Percentiles rank a stretch among this genome's conserved stretches.
These are phyloP conservation scores for Ligdia adustata DNA, from an alignment of 2,888 invertebrate species.

Conservation along the genomic window DNA sequence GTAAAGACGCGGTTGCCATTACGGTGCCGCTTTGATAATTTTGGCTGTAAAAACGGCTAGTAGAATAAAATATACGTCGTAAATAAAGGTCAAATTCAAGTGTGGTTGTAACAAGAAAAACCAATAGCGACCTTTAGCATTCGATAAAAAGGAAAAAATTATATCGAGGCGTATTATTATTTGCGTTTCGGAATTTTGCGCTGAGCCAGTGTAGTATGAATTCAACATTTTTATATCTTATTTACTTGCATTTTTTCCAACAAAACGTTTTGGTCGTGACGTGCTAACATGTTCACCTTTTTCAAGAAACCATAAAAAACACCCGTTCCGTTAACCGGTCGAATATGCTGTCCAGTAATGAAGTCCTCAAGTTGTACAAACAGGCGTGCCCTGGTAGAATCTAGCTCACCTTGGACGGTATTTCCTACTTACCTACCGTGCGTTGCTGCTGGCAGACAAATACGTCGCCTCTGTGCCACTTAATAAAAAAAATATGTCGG, in stretches of 20 bases:
- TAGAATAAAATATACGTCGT: conserved; percentile 10
- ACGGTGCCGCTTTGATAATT: conserved; percentile 24
- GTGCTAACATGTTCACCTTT: conserved; percentile 22
- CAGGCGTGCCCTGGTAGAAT: conserved; percentile 57
- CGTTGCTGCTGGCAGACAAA: conserved; percentile 17
- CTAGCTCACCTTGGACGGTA: conserved; percentile 75
- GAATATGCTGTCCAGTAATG: conserved; percentile 21
- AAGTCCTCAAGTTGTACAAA: conserved; percentile 40
- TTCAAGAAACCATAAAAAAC: conserved; percentile 25
- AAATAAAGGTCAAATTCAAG: conserved; percentile 16
- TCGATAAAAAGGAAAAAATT: background rate
- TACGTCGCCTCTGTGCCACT: conserved; percentile 30
- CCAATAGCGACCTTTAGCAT: background rate
- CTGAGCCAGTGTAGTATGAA: background rate
- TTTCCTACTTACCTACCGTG: conserved; percentile 72
- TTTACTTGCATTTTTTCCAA: conserved; percentile 20
- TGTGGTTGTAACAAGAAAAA: background rate
- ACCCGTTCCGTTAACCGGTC: conserved; percentile 24
- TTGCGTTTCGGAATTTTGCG: background rate
- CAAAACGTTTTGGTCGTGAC: conserved; percentile 21
- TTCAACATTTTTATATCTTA: conserved; percentile 12
- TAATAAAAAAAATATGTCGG: conserved; percentile 17
- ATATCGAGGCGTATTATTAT: background rate
- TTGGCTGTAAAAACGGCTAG: conserved; percentile 18
- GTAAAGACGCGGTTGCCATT: conserved; percentile 13